phyloP scores from a whole-genome alignment of 2,797 vertebrate species.

The Anableps anableps region DNA sequence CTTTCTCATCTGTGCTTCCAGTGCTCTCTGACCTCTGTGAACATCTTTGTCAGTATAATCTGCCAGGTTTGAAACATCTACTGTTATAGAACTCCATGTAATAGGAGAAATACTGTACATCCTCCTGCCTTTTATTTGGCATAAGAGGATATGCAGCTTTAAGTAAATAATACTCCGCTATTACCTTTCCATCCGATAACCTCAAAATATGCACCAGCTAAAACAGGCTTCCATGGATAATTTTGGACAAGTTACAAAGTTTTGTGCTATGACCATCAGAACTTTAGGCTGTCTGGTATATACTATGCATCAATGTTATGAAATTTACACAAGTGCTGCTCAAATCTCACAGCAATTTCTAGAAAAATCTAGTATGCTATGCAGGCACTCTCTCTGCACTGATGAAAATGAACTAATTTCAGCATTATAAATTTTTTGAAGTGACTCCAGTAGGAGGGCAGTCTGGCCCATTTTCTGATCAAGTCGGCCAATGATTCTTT shows the following conservation, averaged over 20 bases:
- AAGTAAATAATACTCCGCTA: background rate
- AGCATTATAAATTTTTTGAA: background rate
- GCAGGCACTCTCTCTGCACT: no score
- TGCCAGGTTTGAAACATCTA: background rate
- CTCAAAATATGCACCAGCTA: background rate
- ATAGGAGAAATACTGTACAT: background rate
- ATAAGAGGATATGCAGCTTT: background rate
- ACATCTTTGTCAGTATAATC: background rate
- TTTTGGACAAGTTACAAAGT: background rate
- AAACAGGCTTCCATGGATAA: background rate
- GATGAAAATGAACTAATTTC: no score
- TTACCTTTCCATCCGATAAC: background rate
- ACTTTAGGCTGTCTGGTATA: background rate
- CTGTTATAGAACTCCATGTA: background rate
- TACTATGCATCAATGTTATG: background rate
- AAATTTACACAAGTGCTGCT: background rate
- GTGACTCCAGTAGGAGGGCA: background rate
- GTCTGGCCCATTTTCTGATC: background rate
- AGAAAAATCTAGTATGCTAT: background rate
- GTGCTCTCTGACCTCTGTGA: background rate
- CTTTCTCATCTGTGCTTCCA: background rate
- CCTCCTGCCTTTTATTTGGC: background rate
- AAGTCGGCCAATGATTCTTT: background rate
- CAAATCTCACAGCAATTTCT: background rate
- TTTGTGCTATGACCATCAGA: background rate